Evolutionary conservation across 2,888 invertebrate species (phyloP).

Genomic region (Alsophila aescularia): DNA sequence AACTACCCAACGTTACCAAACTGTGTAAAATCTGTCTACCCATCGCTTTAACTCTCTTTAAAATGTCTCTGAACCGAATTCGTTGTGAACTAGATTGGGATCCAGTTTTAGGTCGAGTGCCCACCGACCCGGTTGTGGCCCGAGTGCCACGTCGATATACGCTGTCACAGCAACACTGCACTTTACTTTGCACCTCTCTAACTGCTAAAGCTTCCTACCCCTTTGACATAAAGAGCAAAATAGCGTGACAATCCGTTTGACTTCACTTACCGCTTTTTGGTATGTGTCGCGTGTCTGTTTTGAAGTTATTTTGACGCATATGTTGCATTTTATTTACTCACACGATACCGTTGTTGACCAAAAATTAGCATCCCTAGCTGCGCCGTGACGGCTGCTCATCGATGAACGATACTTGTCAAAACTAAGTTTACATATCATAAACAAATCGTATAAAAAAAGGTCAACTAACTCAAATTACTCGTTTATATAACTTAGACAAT

Average conservation of each 20-base stretch:
- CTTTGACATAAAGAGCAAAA: conserved; percentile 45
- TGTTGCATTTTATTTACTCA: conserved; percentile 62
- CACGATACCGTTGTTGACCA: conserved; percentile 49
- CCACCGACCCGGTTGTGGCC: conserved; percentile 70
- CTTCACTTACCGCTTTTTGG: conserved; percentile 40
- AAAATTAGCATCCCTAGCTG: conserved; percentile 54
- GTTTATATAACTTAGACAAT: too few relatives aligned
- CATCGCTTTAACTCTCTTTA: conserved; percentile 42
- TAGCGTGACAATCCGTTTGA: conserved; percentile 40
- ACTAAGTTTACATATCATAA: too few relatives aligned
- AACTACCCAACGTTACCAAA: conserved; percentile 31
- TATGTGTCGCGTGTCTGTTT: conserved; percentile 56
- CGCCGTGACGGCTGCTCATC: conserved; percentile 48
- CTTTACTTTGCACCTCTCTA: conserved; percentile 40
- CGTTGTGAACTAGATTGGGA: conserved; percentile 49
- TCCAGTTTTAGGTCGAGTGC: conserved; percentile 65
- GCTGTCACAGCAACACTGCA: conserved; percentile 55
- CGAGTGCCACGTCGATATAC: conserved; percentile 59
- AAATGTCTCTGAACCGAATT: conserved; percentile 50
- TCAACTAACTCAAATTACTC: too few relatives aligned
- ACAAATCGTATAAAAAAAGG: too few relatives aligned
- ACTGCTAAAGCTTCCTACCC: conserved; percentile 39
- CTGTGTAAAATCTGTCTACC: conserved; percentile 31
- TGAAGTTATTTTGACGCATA: conserved; percentile 61
- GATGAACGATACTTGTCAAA: too few relatives aligned